phyloP scores from a whole-genome alignment of 2,888 invertebrate species.

The Halictus quadricinctus region DNA sequence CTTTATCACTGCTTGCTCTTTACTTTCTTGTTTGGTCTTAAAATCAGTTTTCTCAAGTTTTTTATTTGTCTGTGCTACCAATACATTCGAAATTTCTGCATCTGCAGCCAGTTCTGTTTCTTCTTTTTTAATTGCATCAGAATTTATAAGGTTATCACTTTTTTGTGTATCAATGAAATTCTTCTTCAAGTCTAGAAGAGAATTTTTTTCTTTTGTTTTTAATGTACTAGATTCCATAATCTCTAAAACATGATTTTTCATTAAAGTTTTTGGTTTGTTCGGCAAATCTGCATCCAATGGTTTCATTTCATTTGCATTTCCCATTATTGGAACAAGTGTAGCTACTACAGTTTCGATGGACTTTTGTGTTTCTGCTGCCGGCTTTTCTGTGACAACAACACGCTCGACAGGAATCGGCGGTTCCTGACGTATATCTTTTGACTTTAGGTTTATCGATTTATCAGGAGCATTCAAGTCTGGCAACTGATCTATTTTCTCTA shows the following conservation, averaged over 20 bases:
- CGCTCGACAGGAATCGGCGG: slow-evolving; percentile 81
- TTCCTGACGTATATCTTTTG: slow-evolving; percentile 75
- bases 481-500: slow-evolving; percentile 63
- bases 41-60: slow-evolving; percentile 81
- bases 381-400: slow-evolving; percentile 73
- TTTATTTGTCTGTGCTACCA: slow-evolving; percentile 79
- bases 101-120: slow-evolving; percentile 83
- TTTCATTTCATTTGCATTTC: slow-evolving; percentile 86
- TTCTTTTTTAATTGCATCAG: slow-evolving; percentile 81
- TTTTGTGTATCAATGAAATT: slow-evolving; percentile 79
- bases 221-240: slow-evolving; percentile 66
- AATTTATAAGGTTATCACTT: slow-evolving; percentile 77
- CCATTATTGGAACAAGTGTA: slow-evolving; percentile 76
- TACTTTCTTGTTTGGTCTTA: slow-evolving; percentile 84
- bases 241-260: slow-evolving; percentile 36
- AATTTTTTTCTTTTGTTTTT: slow-evolving; percentile 66
- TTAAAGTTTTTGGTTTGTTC: slow-evolving; percentile 33
- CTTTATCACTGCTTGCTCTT: slow-evolving; percentile 54
- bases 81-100: slow-evolving; percentile 75
- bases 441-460: slow-evolving; percentile 50
- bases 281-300: slow-evolving; percentile 84
- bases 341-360: slow-evolving; percentile 51
- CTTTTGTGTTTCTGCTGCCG: slow-evolving; percentile 68
- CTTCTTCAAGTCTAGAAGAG: slow-evolving; percentile 69
- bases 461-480: slow-evolving; percentile 57